These are phyloP conservation scores for Mallateleia sp. DNA, from an alignment of 2,888 invertebrate species.

Conservation along the genomic window DNA sequence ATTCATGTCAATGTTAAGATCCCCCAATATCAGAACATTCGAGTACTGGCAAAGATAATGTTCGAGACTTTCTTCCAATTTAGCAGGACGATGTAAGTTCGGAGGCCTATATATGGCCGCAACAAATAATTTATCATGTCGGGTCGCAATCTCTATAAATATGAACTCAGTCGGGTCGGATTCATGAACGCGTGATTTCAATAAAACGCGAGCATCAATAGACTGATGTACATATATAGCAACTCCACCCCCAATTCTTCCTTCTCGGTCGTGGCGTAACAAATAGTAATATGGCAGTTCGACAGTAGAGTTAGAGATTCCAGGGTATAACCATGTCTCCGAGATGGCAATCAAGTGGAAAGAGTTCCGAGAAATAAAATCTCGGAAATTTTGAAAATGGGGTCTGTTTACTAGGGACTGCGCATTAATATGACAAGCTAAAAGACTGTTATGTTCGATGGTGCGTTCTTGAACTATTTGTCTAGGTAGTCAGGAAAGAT, in stretches of 20 bases:
- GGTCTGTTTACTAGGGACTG: neutral
- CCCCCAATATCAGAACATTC: slow-evolving; percentile 19
- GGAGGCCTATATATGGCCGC: slow-evolving; percentile 28
- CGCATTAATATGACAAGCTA: slow-evolving; percentile 32
- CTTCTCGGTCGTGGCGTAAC: slow-evolving; percentile 13
- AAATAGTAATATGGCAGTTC: neutral
- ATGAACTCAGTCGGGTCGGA: slow-evolving; percentile 11
- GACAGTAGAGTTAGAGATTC: neutral
- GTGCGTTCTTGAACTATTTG: too few species aligned
- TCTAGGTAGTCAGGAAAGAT: too few species aligned
- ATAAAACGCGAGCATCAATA: neutral
- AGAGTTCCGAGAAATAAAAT: neutral
- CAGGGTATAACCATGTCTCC: slow-evolving; percentile 28
- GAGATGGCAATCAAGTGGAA: slow-evolving; percentile 28
- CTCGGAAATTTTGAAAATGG: neutral
- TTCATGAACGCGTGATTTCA: neutral
- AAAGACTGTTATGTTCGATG: too few species aligned
- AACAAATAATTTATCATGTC: neutral
- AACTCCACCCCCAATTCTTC: slow-evolving; percentile 1
- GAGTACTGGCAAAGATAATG: neutral
- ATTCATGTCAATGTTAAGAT: slow-evolving; percentile 34
- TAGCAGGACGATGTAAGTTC: neutral
- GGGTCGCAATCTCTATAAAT: neutral
- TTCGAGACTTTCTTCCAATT: neutral
- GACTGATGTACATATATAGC: slow-evolving; percentile 4